Percentiles rank a stretch among this genome's conserved stretches.
Evolutionary conservation across 2,888 invertebrate species (phyloP).

Genomic region (Scaptomyza flava): DNA sequence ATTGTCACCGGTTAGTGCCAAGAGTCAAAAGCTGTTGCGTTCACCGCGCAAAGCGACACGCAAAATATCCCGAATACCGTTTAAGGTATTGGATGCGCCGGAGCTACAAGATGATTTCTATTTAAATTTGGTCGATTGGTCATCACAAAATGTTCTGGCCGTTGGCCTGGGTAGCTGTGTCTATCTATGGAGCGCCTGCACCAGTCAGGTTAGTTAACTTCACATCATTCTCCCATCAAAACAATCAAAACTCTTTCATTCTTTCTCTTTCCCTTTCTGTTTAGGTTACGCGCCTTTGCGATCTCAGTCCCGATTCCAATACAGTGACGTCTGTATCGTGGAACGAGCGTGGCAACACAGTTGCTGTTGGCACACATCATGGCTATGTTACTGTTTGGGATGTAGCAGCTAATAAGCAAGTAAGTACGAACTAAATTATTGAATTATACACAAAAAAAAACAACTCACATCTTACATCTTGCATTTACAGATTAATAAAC

Average conservation of each 20-base stretch:
- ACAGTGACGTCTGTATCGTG: slow-evolving; percentile 99
- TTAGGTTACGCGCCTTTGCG: slow-evolving; percentile 96
- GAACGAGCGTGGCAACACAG: slow-evolving; percentile 98
- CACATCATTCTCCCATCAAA: slow-evolving; percentile 2
- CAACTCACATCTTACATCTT: neutral
- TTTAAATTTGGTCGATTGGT: slow-evolving; percentile 99
- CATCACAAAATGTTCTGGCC: slow-evolving; percentile 98
- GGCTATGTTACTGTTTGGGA: slow-evolving; percentile 99
- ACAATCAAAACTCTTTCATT: neutral
- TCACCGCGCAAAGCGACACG: slow-evolving; percentile 99
- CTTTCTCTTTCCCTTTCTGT: neutral
- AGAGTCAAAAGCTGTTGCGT: slow-evolving; percentile 96
- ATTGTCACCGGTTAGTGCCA: slow-evolving; percentile 96
- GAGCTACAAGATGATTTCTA: slow-evolving; percentile 97
- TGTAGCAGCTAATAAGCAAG: slow-evolving; percentile 95
- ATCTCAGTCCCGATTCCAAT: slow-evolving; percentile 96
- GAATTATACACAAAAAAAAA: no score
- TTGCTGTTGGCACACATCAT: slow-evolving; percentile 99
- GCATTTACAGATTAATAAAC: slow-evolving; percentile 89
- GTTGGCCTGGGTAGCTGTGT: slow-evolving; percentile 99
- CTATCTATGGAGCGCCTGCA: slow-evolving; percentile 99
- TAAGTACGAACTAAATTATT: slow-evolving; percentile 62
- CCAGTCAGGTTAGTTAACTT: slow-evolving; percentile 90
- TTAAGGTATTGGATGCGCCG: slow-evolving; percentile 88
- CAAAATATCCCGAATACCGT: slow-evolving; percentile 99